A percentile compares a stretch with the other conserved stretches of the same genome.
Conservation (phyloP, 2,797 vertebrate species). For the Pyrrhura leucotis region DNA sequence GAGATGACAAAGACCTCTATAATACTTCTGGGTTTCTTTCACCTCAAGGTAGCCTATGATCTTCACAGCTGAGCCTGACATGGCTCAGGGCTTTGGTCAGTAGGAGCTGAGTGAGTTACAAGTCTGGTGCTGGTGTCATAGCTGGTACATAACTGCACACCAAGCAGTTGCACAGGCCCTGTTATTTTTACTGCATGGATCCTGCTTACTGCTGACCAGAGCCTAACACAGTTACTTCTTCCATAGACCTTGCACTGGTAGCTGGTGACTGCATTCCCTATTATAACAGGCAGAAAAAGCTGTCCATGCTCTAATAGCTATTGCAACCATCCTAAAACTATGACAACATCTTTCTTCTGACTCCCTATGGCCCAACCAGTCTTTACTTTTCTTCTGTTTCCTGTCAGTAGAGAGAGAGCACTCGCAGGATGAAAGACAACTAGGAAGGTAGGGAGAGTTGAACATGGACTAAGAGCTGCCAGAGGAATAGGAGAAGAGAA, state of each 20-base stretch:
- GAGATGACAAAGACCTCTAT: neutral
- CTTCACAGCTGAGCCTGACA: neutral
- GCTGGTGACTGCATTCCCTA: neutral
- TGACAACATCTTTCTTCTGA: constrained; percentile 30
- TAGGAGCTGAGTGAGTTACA: neutral
- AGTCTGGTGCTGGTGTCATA: neutral
- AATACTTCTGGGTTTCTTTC: neutral
- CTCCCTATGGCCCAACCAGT: constrained; percentile 21
- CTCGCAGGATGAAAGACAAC: constrained; percentile 32
- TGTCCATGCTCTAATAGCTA: neutral
- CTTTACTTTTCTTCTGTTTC: constrained; percentile 15
- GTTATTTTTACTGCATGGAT: neutral
- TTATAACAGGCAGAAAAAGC: constrained; percentile 28
- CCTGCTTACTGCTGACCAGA: neutral
- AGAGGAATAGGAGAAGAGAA: constrained; percentile 55
- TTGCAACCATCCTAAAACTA: constrained; percentile 19
- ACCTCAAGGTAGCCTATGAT: neutral
- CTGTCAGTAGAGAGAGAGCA: constrained; percentile 25
- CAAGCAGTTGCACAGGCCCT: neutral
- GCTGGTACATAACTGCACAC: neutral
- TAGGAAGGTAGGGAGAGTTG: constrained; percentile 1
- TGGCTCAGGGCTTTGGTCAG: neutral
- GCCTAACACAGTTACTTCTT: neutral
- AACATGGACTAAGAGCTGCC: constrained; percentile 43
- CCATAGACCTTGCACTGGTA: neutral